phyloP scores from a whole-genome alignment of 2,888 invertebrate genomes.

The Perithous albicinctus region DNA sequence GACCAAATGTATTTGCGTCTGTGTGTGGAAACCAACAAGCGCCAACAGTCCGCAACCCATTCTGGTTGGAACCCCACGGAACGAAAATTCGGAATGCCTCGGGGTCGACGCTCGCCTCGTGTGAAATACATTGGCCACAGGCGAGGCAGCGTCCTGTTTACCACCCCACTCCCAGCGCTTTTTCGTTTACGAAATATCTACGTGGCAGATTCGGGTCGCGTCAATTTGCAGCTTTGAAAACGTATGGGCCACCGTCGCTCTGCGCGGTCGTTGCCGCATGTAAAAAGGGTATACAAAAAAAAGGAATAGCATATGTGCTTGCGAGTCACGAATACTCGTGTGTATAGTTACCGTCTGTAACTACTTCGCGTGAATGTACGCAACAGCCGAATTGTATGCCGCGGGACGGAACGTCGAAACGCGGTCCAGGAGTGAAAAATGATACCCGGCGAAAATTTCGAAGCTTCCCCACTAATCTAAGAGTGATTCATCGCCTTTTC shows the following conservation, averaged over 20 bases:
- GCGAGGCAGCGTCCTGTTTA: slow-evolving; percentile 29
- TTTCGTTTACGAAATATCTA: slow-evolving; percentile 58
- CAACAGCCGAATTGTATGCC: slow-evolving; percentile 15
- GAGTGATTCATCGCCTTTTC: slow-evolving; percentile 60
- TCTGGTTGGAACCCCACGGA: slow-evolving; percentile 20
- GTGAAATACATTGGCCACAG: slow-evolving; percentile 48
- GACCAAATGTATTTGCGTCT: neutral
- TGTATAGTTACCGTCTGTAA: neutral
- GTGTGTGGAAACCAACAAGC: neutral
- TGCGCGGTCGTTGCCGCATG: slow-evolving; percentile 32
- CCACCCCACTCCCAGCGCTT: slow-evolving; percentile 21
- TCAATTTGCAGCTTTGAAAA: slow-evolving; percentile 71
- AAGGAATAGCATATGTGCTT: slow-evolving; percentile 20
- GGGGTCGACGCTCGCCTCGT: slow-evolving; percentile 29
- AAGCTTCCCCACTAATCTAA: slow-evolving; percentile 46
- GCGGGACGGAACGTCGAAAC: neutral
- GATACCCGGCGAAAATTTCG: slow-evolving; percentile 11
- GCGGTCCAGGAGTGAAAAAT: slow-evolving; percentile 58
- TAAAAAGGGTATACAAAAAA: slow-evolving; percentile 33
- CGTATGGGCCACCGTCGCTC: slow-evolving; percentile 48
- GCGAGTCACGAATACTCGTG: slow-evolving; percentile 2
- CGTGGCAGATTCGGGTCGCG: slow-evolving; percentile 70
- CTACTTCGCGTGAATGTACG: neutral
- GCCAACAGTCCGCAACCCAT: slow-evolving; percentile 16
- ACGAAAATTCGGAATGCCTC: slow-evolving; percentile 39